These are phyloP conservation scores for Trichechus manatus DNA, from an alignment of 2,113 vertebrate species.

Conservation along the genomic window DNA sequence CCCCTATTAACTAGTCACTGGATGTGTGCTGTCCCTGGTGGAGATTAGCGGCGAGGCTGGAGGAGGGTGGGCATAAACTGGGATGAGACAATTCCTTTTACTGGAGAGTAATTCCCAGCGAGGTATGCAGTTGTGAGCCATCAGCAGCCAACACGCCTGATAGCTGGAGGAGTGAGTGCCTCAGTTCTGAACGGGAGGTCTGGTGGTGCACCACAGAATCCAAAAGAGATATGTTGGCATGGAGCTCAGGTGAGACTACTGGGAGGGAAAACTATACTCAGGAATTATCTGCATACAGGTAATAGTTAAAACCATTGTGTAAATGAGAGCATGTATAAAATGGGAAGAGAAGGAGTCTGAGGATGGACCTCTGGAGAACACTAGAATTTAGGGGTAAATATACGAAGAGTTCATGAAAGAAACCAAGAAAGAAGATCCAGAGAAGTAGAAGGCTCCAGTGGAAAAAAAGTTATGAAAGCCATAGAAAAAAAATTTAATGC, in stretches of 20 bases:
- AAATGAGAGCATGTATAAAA: not conserved
- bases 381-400: not conserved
- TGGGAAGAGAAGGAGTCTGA: not conserved
- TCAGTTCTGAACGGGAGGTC: not conserved
- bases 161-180: no score
- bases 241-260: not conserved
- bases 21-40: no score
- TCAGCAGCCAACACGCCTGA: no score
- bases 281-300: not conserved
- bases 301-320: not conserved
- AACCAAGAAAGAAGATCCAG: not conserved
- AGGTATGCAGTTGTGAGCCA: not conserved
- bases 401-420: not conserved
- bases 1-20: no score
- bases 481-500: not conserved
- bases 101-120: no score
- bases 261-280: not conserved
- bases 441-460: not conserved
- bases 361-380: not conserved
- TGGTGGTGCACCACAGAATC: not conserved
- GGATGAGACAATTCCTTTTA: not conserved
- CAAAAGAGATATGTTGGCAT: not conserved
- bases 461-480: not conserved
- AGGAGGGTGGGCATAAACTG: no score
- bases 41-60: no score